Base-by-base conservation (phyloP, 1,140 invertebrate species). In the Fopius arisanus region DNA sequence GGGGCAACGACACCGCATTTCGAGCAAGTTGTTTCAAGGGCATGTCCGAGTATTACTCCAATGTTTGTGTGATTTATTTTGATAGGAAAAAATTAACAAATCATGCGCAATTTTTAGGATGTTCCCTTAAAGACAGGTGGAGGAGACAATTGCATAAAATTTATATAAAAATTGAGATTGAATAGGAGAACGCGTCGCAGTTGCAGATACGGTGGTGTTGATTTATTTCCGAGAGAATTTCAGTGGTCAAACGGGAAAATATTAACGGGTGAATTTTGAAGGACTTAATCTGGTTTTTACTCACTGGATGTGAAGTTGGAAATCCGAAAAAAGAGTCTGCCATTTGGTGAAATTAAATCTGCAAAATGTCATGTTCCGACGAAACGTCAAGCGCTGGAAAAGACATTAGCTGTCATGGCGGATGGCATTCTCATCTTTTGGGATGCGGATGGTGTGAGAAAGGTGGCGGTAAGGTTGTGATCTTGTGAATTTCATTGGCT, bases 271-370 rank as follows among this genome's bases (percentile, higher is more conserved):
- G 67, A 12, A 75, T 33, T 29, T 0, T 14, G 33, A 9, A 19
- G 14, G 14, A 59, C 3, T 10, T 31, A 26, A 59, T 14, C 33
- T 10, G 16, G 31, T 41, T 19, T 16, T 48, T 87, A 90, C 91
- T 93, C 88, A 93, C 93, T 89, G 90, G 91, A 89, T 91, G 84
- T 83, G 91, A 89, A 85, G 92, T 91, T 90, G 93, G 91, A 88
- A 94, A 93, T 89, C 92, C 92, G 90, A 94, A 94, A 92, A 93
- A 94, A 88, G 92, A 91, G 90, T 94, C 92, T 91, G 93, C 93
- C 93, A 94, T 94, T 92, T 91, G 91, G 90, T 88, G 88, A 90
- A 89, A 88, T 90, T 88, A 90, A 89, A 88, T 90, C 86, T 89
- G 87, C 89, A 89, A 90, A 91, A 89, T 91, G 89, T 91, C 91